Evolutionary conservation across 2,797 vertebrate species (phyloP).

Genomic region (Pseudopleuronectes americanus): DNA sequence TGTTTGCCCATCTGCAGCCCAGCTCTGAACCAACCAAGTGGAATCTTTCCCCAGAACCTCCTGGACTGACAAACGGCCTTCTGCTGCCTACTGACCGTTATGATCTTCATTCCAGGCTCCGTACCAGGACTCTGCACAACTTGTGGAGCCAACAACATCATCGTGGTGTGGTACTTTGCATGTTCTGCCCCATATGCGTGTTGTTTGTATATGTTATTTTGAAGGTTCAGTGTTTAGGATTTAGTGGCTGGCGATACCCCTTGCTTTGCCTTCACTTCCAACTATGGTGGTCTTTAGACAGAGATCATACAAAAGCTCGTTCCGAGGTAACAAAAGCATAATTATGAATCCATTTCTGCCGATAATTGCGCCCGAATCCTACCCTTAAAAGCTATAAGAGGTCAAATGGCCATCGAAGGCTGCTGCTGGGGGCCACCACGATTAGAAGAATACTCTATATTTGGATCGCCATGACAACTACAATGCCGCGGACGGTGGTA

Average conservation of each 20-base stretch:
- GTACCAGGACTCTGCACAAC: slow-evolving; percentile 23
- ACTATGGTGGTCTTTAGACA: no score
- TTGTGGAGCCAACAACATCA: slow-evolving; percentile 18
- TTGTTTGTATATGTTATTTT: slow-evolving; percentile 9
- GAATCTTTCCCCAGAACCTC: slow-evolving; percentile 44
- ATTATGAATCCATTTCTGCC: neutral
- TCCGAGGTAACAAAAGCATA: neutral
- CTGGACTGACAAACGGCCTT: slow-evolving; percentile 61
- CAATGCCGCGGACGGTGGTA: slow-evolving; percentile 62
- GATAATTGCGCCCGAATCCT: neutral
- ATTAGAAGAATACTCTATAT: slow-evolving; percentile 51
- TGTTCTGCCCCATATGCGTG: neutral
- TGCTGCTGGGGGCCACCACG: slow-evolving; percentile 34
- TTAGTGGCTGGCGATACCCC: neutral
- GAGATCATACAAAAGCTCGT: no score
- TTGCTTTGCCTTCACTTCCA: no score
- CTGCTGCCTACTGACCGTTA: slow-evolving; percentile 55
- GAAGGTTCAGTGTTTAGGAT: neutral
- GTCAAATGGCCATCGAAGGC: slow-evolving; percentile 36
- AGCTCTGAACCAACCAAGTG: slow-evolving; percentile 50
- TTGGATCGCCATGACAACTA: slow-evolving; percentile 71
- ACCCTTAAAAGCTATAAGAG: slow-evolving; percentile 19
- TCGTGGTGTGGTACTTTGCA: slow-evolving; percentile 20
- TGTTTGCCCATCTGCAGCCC: slow-evolving; percentile 62
- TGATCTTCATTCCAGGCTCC: slow-evolving; percentile 25